These are phyloP conservation scores for Australoheros facetus DNA, from an alignment of 2,797 vertebrate genomes.

Conservation along the genomic window DNA sequence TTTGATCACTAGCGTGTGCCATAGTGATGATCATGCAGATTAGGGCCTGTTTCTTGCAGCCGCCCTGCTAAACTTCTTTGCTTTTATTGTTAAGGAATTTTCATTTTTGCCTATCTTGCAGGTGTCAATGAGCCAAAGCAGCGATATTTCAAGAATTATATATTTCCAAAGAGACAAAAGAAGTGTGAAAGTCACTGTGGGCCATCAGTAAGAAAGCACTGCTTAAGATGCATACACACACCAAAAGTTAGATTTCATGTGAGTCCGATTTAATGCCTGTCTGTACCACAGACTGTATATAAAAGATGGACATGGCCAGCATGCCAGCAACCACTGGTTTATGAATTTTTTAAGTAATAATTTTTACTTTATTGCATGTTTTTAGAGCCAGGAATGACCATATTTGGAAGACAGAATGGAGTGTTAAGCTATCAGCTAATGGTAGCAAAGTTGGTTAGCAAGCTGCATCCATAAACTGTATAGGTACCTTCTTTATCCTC, in stretches of 20 bases:
- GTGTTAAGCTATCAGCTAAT: background rate
- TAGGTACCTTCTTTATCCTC: background rate
- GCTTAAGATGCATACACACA: background rate
- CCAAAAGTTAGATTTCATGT: background rate
- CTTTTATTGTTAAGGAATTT: slow-evolving; percentile 49
- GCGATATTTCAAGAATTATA: slow-evolving; percentile 11
- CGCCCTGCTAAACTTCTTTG: slow-evolving; percentile 51
- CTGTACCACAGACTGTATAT: too few species aligned
- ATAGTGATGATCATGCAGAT: slow-evolving; percentile 80
- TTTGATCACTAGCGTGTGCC: slow-evolving; percentile 72
- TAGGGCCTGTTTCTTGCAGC: slow-evolving; percentile 61
- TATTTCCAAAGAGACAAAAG: background rate
- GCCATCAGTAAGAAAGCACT: background rate
- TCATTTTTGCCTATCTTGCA: slow-evolving; percentile 46
- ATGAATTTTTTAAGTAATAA: too few species aligned
- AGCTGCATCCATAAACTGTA: background rate
- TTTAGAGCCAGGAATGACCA: background rate
- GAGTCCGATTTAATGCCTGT: too few species aligned
- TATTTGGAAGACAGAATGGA: background rate
- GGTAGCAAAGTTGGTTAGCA: background rate
- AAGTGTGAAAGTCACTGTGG: background rate
- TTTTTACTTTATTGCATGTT: background rate
- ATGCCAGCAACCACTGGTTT: too few species aligned
- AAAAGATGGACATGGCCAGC: too few species aligned
- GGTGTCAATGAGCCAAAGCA: slow-evolving; percentile 16